Evolutionary conservation across 2,888 invertebrate species (phyloP), one percentile per base, ranked within the genome.

Genomic region (Meandrusa payeni): DNA sequence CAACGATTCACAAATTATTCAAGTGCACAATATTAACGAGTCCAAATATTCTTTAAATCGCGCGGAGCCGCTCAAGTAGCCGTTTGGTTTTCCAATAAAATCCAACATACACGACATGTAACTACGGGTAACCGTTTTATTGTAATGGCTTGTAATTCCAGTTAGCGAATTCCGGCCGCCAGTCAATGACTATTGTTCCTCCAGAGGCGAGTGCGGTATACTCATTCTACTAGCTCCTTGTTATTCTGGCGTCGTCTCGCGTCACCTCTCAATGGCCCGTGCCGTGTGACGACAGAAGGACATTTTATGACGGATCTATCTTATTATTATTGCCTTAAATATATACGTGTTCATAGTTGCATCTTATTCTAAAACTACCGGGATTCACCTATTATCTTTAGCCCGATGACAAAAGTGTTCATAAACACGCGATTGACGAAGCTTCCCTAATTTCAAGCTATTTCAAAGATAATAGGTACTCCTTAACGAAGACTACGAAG

Each of bases 201-300:
- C 52, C 66, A 69, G 67, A 64, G 54, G 57, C 57, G 55, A 57
- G 67, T 67, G 74, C 80, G 70, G 73, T 74, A 76, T 75, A 75
- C 70, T 76, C 69, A 77, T 69, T 73, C 69, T 60, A 65, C 69
- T 57, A 54, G 61, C 67, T 73, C 61, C 65, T 81, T 82, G 67
- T 66, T 71, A 83, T 83, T 83, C 80, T 69, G 70, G 71, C 72
- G 61, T 62, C 72, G 79, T 77, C 64, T 66, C 66, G 64, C 64
- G 70, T 72, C 77, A 76, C 69, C 76, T 71, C 69, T 79, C 75
- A 80, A 80, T 82, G 78, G 69, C 61, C 56, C 61, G 61, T 57
- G 65, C 67, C 68, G 69, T 69, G 64, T 78, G 77, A 79, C 75
- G 77, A 73, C 71, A 66, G 54, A 29, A 73, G 69, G 71, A 68